These are phyloP conservation scores for Aplodontia rufa DNA, from an alignment of 2,113 vertebrate genomes.

Conservation along the genomic window DNA sequence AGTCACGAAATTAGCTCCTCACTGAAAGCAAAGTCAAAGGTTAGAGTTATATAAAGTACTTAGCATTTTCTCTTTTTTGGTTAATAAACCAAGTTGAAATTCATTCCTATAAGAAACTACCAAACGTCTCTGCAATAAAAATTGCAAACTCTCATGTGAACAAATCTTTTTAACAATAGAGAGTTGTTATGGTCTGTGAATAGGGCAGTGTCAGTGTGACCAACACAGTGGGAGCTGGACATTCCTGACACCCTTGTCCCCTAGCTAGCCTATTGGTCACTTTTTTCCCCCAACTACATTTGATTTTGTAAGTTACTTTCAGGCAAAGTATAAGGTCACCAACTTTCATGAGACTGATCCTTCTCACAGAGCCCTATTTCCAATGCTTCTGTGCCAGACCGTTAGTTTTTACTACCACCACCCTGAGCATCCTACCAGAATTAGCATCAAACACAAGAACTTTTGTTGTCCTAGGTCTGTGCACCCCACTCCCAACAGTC, in stretches of 20 bases:
- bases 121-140: slow-evolving; percentile 86
- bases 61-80: slow-evolving; percentile 48
- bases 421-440: background rate
- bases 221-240: slow-evolving; percentile 78
- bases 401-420: background rate
- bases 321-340: background rate
- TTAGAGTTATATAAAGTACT: background rate
- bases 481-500: background rate
- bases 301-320: slow-evolving; percentile 36
- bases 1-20: background rate
- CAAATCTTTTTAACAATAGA: slow-evolving; percentile 83
- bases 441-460: slow-evolving; percentile 31
- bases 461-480: slow-evolving; percentile 40
- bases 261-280: slow-evolving; percentile 30
- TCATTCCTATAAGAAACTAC: slow-evolving; percentile 80
- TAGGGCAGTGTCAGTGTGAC: slow-evolving; percentile 81
- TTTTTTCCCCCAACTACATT: background rate
- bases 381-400: background rate
- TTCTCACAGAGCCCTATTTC: background rate
- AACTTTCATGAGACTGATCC: background rate
- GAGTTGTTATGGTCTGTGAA: slow-evolving; percentile 84
- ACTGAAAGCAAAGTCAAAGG: background rate
- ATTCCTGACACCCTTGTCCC: slow-evolving; percentile 84
- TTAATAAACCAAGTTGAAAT: slow-evolving; percentile 79
- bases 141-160: slow-evolving; percentile 81